These are phyloP conservation scores for Cygnus atratus DNA, from an alignment of 2,113 vertebrate species.

Conservation along the genomic window DNA sequence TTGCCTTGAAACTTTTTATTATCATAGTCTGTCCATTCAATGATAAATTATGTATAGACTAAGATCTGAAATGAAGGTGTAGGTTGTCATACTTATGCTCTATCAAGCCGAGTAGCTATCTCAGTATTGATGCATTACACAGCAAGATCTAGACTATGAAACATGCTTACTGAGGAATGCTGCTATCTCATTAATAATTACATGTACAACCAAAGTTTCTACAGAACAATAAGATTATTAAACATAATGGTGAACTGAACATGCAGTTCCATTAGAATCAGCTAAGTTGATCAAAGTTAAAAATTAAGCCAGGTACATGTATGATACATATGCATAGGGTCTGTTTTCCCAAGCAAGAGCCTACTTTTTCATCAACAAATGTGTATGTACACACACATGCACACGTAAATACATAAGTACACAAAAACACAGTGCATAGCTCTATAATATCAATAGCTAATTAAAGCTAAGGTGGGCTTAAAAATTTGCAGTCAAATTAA, in stretches of 20 bases:
- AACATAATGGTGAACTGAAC: background rate
- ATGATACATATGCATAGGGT: rapidly evolving
- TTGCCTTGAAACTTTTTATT: background rate
- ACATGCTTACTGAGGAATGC: background rate
- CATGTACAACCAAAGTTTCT: background rate
- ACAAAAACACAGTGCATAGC: rapidly evolving
- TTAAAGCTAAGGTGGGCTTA: background rate
- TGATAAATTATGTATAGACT: background rate
- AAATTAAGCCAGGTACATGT: background rate
- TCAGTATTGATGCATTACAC: background rate
- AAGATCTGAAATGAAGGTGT: background rate
- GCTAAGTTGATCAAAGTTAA: background rate
- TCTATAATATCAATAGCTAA: background rate
- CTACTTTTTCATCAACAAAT: background rate
- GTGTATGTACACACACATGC: background rate
- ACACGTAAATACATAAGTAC: background rate
- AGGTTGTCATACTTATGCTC: background rate
- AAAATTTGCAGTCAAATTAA: background rate
- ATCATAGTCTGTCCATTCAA: background rate
- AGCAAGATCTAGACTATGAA: background rate
- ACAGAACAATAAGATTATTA: background rate
- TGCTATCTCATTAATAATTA: background rate
- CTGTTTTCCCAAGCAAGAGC: background rate
- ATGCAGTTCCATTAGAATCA: background rate
- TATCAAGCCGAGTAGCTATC: background rate